A percentile compares a stretch with the other conserved stretches of the same genome.
phyloP scores from a whole-genome alignment of 2,113 vertebrate species.

The Melanocharis versteri region DNA sequence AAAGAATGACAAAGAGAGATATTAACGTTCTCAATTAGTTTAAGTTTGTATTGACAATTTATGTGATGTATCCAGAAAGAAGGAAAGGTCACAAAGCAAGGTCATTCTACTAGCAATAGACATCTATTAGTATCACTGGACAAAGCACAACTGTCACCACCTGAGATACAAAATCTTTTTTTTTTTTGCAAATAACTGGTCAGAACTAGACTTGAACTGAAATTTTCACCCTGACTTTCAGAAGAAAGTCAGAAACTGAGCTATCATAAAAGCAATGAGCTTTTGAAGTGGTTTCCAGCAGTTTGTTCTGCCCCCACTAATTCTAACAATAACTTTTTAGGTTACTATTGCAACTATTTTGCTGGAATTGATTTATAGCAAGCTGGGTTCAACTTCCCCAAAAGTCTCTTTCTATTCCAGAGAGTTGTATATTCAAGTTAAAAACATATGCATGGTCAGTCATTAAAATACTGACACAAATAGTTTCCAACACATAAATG shows the following conservation, averaged over 20 bases:
- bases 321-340: background rate
- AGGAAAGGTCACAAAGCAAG: background rate
- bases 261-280: background rate
- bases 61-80: background rate
- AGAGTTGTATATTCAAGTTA: background rate
- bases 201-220: background rate
- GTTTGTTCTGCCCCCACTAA: background rate
- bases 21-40: background rate
- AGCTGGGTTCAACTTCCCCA: background rate
- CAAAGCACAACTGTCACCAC: background rate
- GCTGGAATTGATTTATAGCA: background rate
- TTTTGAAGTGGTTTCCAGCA: background rate
- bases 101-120: background rate
- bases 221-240: background rate
- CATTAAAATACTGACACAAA: conserved; percentile 28
- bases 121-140: background rate
- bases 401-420: background rate
- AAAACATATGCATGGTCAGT: background rate
- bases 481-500: background rate
- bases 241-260: background rate
- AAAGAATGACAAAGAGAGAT: background rate
- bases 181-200: background rate
- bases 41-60: background rate
- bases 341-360: background rate
- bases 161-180: background rate